Percentiles rank a stretch among this genome's conserved stretches.
Evolutionary conservation across 2,113 vertebrate genomes (phyloP).

Genomic region (Psittacula cyanocephala): DNA sequence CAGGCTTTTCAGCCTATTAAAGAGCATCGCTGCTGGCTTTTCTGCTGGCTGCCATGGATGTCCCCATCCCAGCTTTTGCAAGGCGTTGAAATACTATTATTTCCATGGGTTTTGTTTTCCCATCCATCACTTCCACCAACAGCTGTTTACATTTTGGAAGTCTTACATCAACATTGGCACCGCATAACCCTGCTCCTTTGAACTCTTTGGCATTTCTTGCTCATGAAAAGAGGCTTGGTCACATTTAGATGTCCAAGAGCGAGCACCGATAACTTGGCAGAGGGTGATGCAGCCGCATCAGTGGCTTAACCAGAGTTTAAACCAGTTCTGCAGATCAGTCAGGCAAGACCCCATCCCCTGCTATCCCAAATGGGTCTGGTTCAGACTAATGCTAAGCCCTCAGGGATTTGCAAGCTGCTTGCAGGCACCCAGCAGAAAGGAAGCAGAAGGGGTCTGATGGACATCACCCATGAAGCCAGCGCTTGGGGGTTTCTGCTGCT

Average conservation of each 20-base stretch:
- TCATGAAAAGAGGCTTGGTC: rapidly evolving
- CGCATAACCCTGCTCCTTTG: neutral
- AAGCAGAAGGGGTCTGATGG: neutral
- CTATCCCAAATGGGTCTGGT: rapidly evolving
- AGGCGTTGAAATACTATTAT: neutral
- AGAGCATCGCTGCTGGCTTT: neutral
- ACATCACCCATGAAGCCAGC: rapidly evolving
- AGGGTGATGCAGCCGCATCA: neutral
- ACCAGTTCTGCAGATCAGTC: neutral
- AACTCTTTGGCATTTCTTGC: neutral
- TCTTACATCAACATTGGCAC: neutral
- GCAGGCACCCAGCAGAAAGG: neutral
- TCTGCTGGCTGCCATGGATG: neutral
- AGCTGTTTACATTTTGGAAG: conserved; percentile 20
- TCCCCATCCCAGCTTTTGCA: neutral
- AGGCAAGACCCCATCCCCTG: neutral
- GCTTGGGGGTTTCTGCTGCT: neutral
- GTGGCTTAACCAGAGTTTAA: neutral
- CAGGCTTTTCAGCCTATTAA: neutral
- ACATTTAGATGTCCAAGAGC: rapidly evolving
- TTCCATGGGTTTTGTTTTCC: neutral
- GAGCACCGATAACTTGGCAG: neutral
- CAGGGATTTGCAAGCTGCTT: neutral
- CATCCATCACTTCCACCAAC: neutral
- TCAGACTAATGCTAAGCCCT: neutral